Evolutionary conservation across 2,888 invertebrate genomes (phyloP).

Genomic region (Drosophila crucigera): DNA sequence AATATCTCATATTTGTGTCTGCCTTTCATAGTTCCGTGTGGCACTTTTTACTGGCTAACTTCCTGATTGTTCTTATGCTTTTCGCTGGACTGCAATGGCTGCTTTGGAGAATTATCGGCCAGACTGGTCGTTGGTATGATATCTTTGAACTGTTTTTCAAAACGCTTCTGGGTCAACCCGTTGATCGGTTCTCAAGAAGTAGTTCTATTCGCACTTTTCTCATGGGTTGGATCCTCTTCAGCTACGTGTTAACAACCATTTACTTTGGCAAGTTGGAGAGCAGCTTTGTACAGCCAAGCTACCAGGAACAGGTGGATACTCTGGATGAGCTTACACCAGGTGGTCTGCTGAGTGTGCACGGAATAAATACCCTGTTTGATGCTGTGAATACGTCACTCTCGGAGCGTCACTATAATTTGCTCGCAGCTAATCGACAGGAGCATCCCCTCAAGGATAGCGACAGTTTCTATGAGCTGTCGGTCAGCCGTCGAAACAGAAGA

Average conservation of each 20-base stretch:
- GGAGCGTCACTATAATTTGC: constrained; percentile 37
- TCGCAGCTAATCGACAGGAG: constrained; percentile 30
- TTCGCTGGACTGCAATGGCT: constrained; percentile 36
- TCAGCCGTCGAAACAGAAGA: constrained; percentile 29
- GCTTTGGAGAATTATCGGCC: constrained; percentile 27
- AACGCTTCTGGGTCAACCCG: constrained; percentile 77
- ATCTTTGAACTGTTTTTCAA: constrained; percentile 75
- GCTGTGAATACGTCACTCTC: constrained; percentile 53
- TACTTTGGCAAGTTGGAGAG: constrained; percentile 84
- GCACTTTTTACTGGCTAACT: constrained; percentile 63
- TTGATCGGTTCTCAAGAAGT: constrained; percentile 61
- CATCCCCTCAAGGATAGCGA: constrained; percentile 54
- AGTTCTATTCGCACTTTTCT: constrained; percentile 78
- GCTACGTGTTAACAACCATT: constrained; percentile 78
- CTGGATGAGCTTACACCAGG: constrained; percentile 60
- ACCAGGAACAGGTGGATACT: constrained; percentile 74
- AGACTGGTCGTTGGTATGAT: constrained; percentile 59
- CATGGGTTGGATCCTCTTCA: constrained; percentile 82
- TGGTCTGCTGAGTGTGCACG: constrained; percentile 61
- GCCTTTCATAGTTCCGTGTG: constrained; percentile 72
- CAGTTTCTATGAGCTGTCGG: constrained; percentile 31
- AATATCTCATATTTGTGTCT: constrained; percentile 76
- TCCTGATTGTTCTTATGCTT: constrained; percentile 52
- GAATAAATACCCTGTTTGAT: constrained; percentile 49
- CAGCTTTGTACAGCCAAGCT: constrained; percentile 79